Base-by-base conservation (phyloP, 1,140 invertebrate genomes). In the Thaumetopoea pityocampa region DNA sequence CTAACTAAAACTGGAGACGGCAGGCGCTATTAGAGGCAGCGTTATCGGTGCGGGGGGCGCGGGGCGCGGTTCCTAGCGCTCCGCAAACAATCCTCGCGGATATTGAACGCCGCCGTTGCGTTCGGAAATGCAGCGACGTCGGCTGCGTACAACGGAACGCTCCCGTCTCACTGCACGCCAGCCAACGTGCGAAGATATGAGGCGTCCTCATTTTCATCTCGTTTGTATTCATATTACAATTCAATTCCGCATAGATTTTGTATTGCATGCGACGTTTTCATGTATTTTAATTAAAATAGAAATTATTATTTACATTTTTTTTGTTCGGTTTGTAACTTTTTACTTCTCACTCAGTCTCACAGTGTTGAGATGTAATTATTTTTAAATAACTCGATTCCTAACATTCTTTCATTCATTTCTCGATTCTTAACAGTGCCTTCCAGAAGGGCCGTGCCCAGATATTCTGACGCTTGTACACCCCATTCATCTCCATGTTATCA, bases 41-140 rank as follows among this genome's bases (percentile, higher is more conserved):
- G 51, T 47, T 49, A 54, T 51, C 32, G 41, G 48, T 14, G 26
- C 46, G 43, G 18, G 28, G 35, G 33, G 40, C 26, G 26, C 30
- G 44, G 23, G 24, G 43, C 27, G 42, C 28, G 7, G 32, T 55
- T 40, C 57, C 54, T 43, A 20, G 49, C n/a, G 54, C 53, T 68
- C 59, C 63, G 64, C 73, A 78, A 76, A 81, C 77, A 78, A 81
- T 81, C 65, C 67, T 63, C 64, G 67, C 71, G 77, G 73, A 76
- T 78, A 76, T 81, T 74, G 71, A 81, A 74, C 73, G 73, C 52
- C 73, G 73, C 52, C 57, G 60, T 73, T 81, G 77, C 72, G 77
- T 81, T 81, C 67, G 77, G 73, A 81, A 77, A 81, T 74, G 76
- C 73, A 74, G 54, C 56, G 67, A 59, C 61, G 57, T 46, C 59